These are phyloP conservation scores for Parazoanthus atlanticus DNA, from an alignment of 92 coral and sea anemone genomes.

Conservation along the genomic window DNA sequence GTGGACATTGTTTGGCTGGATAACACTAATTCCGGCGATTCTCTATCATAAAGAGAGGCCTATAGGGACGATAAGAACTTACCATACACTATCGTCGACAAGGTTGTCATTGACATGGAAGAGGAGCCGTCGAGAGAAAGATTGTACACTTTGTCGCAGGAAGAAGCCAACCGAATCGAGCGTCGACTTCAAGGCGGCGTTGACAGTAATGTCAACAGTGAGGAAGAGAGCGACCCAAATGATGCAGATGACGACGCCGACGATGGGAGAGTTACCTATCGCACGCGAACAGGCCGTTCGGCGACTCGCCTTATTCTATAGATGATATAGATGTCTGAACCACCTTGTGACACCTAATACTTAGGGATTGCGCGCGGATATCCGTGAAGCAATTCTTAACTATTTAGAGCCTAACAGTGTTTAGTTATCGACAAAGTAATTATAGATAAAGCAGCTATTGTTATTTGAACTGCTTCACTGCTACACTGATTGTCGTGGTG, in stretches of 20 bases:
- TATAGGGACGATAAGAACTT: slow-evolving; percentile 51
- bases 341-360: slow-evolving; percentile 22
- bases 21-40: slow-evolving; percentile 54
- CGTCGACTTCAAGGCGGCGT: slow-evolving; percentile 57
- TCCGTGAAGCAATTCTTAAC: slow-evolving; percentile 30
- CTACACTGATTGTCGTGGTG: slow-evolving; percentile 29
- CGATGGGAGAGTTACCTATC: slow-evolving; percentile 15
- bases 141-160: slow-evolving; percentile 53
- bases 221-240: slow-evolving; percentile 31
- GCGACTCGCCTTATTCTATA: slow-evolving; percentile 38
- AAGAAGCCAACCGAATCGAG: slow-evolving; percentile 56
- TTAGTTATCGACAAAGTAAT: slow-evolving; percentile 22
- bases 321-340: slow-evolving; percentile 11
- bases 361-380: slow-evolving; percentile 35
- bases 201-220: slow-evolving; percentile 51
- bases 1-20: slow-evolving; percentile 55
- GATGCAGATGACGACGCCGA: slow-evolving; percentile 31
- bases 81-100: slow-evolving; percentile 59
- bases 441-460: slow-evolving; percentile 12
- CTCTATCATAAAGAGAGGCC: slow-evolving; percentile 51
- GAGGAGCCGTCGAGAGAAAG: slow-evolving; percentile 40
- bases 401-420: slow-evolving; percentile 23
- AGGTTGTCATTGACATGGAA: slow-evolving; percentile 47
- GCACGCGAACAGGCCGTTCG: slow-evolving; percentile 34
- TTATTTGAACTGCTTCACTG: slow-evolving; percentile 29